These are phyloP conservation scores for Embidobia sp. DNA, from an alignment of 2,888 invertebrate genomes.

Conservation along the genomic window DNA sequence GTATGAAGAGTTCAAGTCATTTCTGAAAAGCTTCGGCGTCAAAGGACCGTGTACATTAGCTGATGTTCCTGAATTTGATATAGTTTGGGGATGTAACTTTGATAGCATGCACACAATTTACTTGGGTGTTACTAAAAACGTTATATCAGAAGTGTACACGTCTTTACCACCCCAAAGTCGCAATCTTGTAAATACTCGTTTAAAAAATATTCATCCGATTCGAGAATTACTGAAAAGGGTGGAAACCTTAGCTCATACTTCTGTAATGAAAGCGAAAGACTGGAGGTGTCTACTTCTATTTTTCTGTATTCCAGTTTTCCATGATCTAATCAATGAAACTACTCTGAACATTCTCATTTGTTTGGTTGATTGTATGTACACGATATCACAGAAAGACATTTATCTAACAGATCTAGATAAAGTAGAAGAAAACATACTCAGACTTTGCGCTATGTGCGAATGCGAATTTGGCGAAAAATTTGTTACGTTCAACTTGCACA, in stretches of 20 bases:
- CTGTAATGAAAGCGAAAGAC: neutral
- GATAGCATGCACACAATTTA: slow-evolving; percentile 9
- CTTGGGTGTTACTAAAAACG: slow-evolving; percentile 2
- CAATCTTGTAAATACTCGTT: neutral
- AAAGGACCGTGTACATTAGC: slow-evolving; percentile 4
- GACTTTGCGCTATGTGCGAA: neutral
- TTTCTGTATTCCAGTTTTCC: neutral
- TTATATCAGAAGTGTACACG: neutral
- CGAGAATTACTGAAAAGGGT: neutral
- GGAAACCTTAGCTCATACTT: neutral
- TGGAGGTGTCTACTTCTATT: neutral
- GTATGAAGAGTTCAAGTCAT: neutral
- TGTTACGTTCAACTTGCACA: slow-evolving; percentile 2
- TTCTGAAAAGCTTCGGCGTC: neutral
- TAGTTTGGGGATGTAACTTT: slow-evolving; percentile 23
- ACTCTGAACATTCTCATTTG: too few relatives aligned
- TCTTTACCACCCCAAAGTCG: neutral
- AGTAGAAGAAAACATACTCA: neutral
- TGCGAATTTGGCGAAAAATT: neutral
- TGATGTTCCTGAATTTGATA: neutral
- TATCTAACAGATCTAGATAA: neutral
- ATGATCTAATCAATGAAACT: neutral
- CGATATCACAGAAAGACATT: neutral
- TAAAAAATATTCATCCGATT: slow-evolving; percentile 6
- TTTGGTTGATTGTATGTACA: neutral